These are phyloP conservation scores for Equus przewalskii DNA, from an alignment of 2,113 vertebrate genomes.

Conservation along the genomic window DNA sequence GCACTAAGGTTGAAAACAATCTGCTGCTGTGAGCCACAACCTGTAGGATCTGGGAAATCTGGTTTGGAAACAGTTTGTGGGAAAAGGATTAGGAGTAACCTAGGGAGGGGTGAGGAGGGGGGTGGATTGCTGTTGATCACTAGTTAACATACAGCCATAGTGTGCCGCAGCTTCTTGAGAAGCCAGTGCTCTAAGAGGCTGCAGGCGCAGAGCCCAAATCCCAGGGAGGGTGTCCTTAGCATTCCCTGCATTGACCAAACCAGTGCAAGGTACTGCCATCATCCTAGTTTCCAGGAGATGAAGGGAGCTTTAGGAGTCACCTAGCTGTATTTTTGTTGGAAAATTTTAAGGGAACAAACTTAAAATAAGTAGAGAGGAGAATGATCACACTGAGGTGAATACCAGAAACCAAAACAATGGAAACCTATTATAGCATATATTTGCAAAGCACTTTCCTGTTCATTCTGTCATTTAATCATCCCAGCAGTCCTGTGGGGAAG, in stretches of 20 bases:
- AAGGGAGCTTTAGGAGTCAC: background rate
- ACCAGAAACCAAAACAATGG: background rate
- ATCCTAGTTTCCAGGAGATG: background rate
- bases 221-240: background rate
- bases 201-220: background rate
- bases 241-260: background rate
- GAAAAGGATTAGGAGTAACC: background rate
- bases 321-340: background rate
- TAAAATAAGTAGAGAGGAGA: conserved; percentile 2
- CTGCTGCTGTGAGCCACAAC: background rate
- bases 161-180: background rate
- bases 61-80: background rate
- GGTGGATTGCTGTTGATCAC: background rate
- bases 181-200: background rate
- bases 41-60: background rate
- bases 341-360: background rate
- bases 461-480: background rate
- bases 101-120: background rate
- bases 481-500: background rate
- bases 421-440: background rate
- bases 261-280: background rate
- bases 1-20: background rate
- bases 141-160: background rate
- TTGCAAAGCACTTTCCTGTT: background rate
- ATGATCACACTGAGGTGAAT: background rate